Conservation (phyloP, 1,140 invertebrate genomes). For the Sycobia sp. region DNA sequence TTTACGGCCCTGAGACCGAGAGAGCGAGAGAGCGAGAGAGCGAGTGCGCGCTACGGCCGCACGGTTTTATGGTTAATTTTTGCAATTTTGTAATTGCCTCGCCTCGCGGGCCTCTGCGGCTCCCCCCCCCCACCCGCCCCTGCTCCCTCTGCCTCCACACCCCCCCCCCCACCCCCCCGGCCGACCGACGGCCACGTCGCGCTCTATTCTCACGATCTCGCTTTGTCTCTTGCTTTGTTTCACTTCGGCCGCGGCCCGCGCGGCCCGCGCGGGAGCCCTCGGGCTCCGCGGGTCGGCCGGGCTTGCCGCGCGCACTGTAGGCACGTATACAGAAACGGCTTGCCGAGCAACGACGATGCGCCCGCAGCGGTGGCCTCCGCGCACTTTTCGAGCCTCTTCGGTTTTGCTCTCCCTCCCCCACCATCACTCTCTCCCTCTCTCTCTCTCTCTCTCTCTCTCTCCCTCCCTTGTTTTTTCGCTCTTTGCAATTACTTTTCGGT, state of each 20-base stretch:
- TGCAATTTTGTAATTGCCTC: conserved; percentile 58
- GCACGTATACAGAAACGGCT: too few relatives aligned
- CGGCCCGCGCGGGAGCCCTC: neutral
- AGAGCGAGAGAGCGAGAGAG: too few relatives aligned
- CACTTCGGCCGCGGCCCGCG: neutral
- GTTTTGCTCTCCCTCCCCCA: too few relatives aligned
- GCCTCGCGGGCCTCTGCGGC: conserved; percentile 8
- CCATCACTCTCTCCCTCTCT: too few relatives aligned
- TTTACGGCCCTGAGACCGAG: conserved; percentile 44
- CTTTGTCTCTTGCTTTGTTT: conserved; percentile 29
- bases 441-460: too few relatives aligned
- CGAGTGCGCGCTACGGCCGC: conserved; percentile 34
- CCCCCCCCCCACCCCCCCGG: neutral
- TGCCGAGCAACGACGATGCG: too few relatives aligned
- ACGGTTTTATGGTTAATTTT: conserved; percentile 57
- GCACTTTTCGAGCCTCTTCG: too few relatives aligned
- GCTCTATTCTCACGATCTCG: conserved; percentile 23
- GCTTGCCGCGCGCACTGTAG: too few relatives aligned
- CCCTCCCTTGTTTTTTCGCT: too few relatives aligned
- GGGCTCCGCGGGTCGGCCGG: too few relatives aligned
- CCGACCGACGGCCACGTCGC: neutral
- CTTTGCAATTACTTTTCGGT: too few relatives aligned
- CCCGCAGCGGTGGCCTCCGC: too few relatives aligned
- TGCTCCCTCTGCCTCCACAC: neutral
- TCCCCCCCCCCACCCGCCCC: neutral